Evolutionary conservation across 2,888 invertebrate genomes (phyloP), one percentile per base, ranked within the genome.

Genomic region (Gnatocerus cornutus): DNA sequence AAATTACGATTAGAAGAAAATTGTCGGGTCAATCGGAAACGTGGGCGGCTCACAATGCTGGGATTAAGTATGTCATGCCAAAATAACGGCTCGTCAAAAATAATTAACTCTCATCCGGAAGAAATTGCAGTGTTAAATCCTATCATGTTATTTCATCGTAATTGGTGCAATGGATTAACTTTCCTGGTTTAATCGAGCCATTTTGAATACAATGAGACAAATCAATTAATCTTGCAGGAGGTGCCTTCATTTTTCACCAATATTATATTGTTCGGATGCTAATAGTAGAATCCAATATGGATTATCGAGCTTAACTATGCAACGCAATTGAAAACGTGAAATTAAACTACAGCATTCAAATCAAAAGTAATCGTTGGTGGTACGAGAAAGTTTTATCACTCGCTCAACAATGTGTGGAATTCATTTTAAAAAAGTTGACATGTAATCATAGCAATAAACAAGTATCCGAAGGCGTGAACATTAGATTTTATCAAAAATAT

Each of bases 141-240:
- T 39, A 55, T 52, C 59, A 21, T 21, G 61, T 68, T 68, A 68
- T 41, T 61, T 68, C 59, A 68, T 68, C 68, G 68, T 21, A 43
- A 21, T 53, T 33, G 52, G 52, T 33, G 52, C 52, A 52, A 33
- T 33, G n/a, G 56, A 63, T 58, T 45, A 66, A 29, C 65, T 56
- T 56, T 46, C 13, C 21, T 46, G 41, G 53, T 55, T 46, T 62
- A 64, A 69, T 69, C 37, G 63, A 58, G 33, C 53, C 37, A 41
- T 64, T 69, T 69, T 69, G 69, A 69, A 69, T 69, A 69, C 69
- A 69, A 69, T 69, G 43, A 68, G 56, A 68, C 68, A 63, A 68
- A 61, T 68, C 68, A 63, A 68, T 68, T 63, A 68, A 68, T 59
- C 41, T 41, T 52, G 46, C 41, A 46, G 13, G 68, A 27, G 45